Evolutionary conservation across 1,140 invertebrate species (phyloP), one percentile per base, ranked within the genome.

Genomic region (Drosophila lowei): DNA sequence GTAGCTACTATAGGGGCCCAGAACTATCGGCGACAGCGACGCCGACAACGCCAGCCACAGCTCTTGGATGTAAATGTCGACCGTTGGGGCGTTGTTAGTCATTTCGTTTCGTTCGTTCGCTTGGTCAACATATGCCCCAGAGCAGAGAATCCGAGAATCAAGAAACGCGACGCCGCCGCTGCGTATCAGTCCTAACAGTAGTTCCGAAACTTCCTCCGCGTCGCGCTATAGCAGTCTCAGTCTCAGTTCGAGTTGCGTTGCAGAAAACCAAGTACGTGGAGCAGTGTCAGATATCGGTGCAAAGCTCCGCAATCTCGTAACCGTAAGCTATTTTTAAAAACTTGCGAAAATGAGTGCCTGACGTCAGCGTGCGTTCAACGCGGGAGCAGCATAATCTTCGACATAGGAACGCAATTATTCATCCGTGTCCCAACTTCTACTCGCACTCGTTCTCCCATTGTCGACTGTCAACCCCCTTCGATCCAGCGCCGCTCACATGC

Each of bases 101-200:
- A 86, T 79, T 86, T 85, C 60, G 77, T 77, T 85, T 74, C 77
- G 81, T 85, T 71, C 77, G 81, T 81, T 86, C 70, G 81, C 58
- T 68, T 86, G 77, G 77, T 86, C 81, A 81, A 86, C 73, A 85
- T 23, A 64, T 55, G 54, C 59, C 55, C 43, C 16, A 42, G 42
- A 23, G 25, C 43, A 43, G 18, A 58, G 56, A 43, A 38, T 3
- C 34, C 5, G n/a, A 53, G 53, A 57, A 64, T 38, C 25, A 53
- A 30, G 41, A 47, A 41, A 49, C 28, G 30, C 70, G 57, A 44
- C 25, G 34, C 15, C 5, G 30, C 56, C 13, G 15, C 46, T 34
- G 38, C 15, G 15, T 28, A 15, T 6, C 44, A 54, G 34, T 63
- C 11, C 46, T n/a, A 53, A 67, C 30, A 34, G 64, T 30, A 13